Percentiles rank a stretch among this genome's conserved stretches.
phyloP scores from a whole-genome alignment of 1,140 invertebrate genomes.

The Myzus persicae region DNA sequence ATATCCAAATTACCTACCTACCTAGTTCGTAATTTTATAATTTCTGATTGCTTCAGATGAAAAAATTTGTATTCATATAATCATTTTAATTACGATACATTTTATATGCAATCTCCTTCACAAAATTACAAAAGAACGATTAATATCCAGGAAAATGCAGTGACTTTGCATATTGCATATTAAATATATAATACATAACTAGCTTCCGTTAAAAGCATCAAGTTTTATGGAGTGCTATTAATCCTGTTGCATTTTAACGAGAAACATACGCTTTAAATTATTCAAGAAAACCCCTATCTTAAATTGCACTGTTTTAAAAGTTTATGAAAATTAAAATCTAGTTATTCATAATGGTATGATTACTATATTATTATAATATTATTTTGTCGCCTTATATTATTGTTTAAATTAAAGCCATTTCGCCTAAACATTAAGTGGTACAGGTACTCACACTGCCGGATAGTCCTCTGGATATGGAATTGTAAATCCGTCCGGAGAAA shows the following conservation, averaged over 20 bases:
- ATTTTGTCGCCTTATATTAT: neutral
- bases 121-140: neutral
- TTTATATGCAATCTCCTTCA: neutral
- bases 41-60: too few relatives aligned
- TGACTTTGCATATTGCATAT: neutral
- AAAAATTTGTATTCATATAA: neutral
- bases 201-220: neutral
- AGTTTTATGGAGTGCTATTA: neutral
- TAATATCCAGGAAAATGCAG: neutral
- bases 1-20: neutral
- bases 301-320: neutral
- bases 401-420: neutral
- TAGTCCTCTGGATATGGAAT: slow-evolving; percentile 87
- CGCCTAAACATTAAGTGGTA: neutral
- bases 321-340: neutral
- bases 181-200: too few relatives aligned
- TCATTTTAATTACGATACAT: neutral
- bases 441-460: slow-evolving; percentile 57
- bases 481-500: slow-evolving; percentile 79
- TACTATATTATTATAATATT: neutral
- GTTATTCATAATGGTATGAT: neutral
- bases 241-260: neutral
- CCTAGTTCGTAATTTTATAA: too few relatives aligned
- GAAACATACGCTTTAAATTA: neutral
- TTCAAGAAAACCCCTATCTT: neutral